A percentile compares a stretch with the other conserved stretches of the same genome.
Conservation (phyloP, 1,140 invertebrate genomes). For the Mamestra configurata region DNA sequence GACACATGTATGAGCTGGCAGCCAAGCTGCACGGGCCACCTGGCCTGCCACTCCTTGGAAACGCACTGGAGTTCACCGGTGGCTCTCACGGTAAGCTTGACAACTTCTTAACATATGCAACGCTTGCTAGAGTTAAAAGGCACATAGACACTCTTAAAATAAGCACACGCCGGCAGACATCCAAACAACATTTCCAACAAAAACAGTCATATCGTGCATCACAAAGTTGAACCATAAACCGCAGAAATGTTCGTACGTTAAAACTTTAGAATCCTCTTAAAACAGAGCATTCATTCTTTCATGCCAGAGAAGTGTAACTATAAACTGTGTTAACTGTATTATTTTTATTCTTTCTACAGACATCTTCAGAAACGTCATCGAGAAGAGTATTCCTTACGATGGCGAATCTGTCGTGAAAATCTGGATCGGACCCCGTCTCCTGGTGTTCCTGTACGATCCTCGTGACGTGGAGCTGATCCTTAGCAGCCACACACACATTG, state of each 20-base stretch:
- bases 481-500: slow-evolving; percentile 92
- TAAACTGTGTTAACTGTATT: no score
- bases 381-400: slow-evolving; percentile 88
- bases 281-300: background rate
- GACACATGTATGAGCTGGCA: slow-evolving; percentile 91
- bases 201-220: slow-evolving; percentile 6
- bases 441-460: slow-evolving; percentile 92
- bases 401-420: slow-evolving; percentile 89
- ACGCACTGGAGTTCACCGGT: slow-evolving; percentile 91
- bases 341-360: slow-evolving; percentile 83
- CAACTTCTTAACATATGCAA: background rate
- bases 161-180: background rate
- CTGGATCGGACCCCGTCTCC: slow-evolving; percentile 92
- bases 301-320: no score
- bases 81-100: slow-evolving; percentile 88
- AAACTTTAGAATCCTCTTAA: background rate
- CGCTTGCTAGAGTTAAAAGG: background rate
- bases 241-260: background rate
- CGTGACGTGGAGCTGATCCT: slow-evolving; percentile 92
- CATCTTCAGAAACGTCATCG: slow-evolving; percentile 90
- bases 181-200: background rate
- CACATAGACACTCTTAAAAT: no score
- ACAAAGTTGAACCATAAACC: background rate
- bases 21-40: slow-evolving; percentile 91
- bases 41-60: slow-evolving; percentile 91